phyloP scores from a whole-genome alignment of 64 coral and sea anemone species.

The Anthopleura sola region DNA sequence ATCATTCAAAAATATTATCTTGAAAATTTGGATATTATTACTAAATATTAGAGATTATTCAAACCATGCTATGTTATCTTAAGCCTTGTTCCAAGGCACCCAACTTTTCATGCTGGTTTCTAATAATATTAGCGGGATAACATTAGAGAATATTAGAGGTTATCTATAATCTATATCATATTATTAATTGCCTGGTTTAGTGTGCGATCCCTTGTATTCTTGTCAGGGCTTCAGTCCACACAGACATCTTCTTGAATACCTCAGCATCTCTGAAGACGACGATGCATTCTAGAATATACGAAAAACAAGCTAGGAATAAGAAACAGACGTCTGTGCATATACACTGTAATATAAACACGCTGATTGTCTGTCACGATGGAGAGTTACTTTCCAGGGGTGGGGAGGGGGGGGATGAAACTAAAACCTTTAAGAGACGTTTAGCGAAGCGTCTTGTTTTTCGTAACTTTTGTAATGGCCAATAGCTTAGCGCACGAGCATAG shows the following conservation, averaged over 20 bases:
- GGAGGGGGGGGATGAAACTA: no score
- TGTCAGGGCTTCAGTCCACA: slow-evolving; percentile 40
- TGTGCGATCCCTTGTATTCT: not conserved
- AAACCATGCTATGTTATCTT: not conserved
- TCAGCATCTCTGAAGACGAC: slow-evolving; percentile 27
- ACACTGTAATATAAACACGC: no score
- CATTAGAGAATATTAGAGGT: not conserved
- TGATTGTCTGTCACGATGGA: no score
- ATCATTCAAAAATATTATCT: not conserved
- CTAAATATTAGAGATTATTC: not conserved
- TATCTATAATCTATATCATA: not conserved
- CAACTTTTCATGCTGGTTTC: not conserved
- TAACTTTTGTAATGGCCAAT: not conserved
- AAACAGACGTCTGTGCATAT: no score
- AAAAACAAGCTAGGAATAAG: not conserved
- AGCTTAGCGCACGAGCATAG: not conserved
- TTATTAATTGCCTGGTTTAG: not conserved
- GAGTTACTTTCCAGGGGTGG: no score
- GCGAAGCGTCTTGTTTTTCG: no score
- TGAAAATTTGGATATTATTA: not conserved
- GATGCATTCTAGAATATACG: slow-evolving; percentile 1
- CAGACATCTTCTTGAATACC: slow-evolving; percentile 25
- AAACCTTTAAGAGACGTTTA: no score
- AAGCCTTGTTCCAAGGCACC: no score
- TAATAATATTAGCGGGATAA: not conserved